These are phyloP conservation scores for Pollenia labialis DNA, from an alignment of 2,888 invertebrate genomes.

Conservation along the genomic window DNA sequence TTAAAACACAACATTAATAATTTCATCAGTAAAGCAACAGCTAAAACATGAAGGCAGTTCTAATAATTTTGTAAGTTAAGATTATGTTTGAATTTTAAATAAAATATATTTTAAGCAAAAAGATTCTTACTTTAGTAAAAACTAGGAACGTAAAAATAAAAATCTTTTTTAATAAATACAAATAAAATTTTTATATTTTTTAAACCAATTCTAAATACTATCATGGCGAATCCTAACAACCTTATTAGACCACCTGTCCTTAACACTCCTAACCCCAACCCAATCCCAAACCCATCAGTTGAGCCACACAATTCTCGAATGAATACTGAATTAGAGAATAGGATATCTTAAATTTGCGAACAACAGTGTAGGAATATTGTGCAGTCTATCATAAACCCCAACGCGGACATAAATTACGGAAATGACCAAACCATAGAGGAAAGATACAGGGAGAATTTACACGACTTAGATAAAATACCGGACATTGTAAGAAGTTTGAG, in stretches of 20 bases:
- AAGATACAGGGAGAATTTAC: conserved; percentile 3
- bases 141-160: neutral
- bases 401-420: conserved; percentile 10
- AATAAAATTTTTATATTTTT: neutral
- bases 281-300: neutral
- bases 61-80: conserved; percentile 2
- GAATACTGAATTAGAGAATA: conserved; percentile 18
- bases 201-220: neutral
- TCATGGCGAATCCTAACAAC: neutral
- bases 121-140: neutral
- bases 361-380: conserved; percentile 23
- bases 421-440: conserved; percentile 31
- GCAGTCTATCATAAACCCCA: conserved; percentile 16
- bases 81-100: neutral
- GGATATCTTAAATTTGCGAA: conserved; percentile 10
- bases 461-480: conserved; percentile 11
- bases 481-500: conserved; percentile 22
- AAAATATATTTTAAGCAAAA: conserved; percentile 8
- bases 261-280: neutral
- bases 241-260: neutral
- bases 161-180: conserved; percentile 1
- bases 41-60: neutral
- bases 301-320: conserved; percentile 9
- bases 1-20: neutral
- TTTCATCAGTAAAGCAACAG: too few species aligned